Percentiles rank a stretch among this genome's conserved stretches.
These are phyloP conservation scores for Meriones unguiculatus DNA, from an alignment of 2,113 vertebrate species.

Conservation along the genomic window DNA sequence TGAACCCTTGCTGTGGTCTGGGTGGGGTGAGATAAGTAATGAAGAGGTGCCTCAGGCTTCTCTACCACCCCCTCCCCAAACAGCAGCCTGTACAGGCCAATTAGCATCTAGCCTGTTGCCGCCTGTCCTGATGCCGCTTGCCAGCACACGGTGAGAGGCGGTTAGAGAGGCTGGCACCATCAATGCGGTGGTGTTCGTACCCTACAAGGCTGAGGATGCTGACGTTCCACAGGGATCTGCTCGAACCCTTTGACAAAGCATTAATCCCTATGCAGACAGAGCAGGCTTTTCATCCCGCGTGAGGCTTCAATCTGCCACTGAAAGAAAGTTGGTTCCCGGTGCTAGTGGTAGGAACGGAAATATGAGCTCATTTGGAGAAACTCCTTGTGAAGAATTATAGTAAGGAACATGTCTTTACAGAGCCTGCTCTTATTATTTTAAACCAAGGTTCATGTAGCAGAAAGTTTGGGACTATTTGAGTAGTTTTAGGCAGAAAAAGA, in stretches of 20 bases:
- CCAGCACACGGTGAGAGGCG: conserved; percentile 66
- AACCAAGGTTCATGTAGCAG: not conserved
- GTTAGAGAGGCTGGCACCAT: conserved; percentile 63
- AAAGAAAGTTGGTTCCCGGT: conserved; percentile 19
- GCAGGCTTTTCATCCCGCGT: not conserved
- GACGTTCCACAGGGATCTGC: not conserved
- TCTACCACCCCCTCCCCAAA: not conserved
- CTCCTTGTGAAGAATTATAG: not conserved
- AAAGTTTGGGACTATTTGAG: not conserved
- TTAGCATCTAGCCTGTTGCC: conserved; percentile 76
- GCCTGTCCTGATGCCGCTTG: conserved; percentile 66
- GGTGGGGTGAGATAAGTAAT: conserved; percentile 72
- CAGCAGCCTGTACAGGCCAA: conserved; percentile 69
- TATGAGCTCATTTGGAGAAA: not conserved
- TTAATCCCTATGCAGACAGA: not conserved
- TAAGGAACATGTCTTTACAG: not conserved
- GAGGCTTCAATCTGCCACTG: not conserved
- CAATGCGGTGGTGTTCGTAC: conserved; percentile 50
- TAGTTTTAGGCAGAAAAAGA: not conserved
- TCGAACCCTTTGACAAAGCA: conserved; percentile 27
- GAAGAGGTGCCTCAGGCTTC: conserved; percentile 67
- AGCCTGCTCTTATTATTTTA: not conserved
- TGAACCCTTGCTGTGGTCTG: not conserved
- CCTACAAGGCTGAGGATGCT: conserved; percentile 26
- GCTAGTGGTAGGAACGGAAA: not conserved